Conservation (phyloP, 2,113 vertebrate species). For the Pituophis catenifer region DNA sequence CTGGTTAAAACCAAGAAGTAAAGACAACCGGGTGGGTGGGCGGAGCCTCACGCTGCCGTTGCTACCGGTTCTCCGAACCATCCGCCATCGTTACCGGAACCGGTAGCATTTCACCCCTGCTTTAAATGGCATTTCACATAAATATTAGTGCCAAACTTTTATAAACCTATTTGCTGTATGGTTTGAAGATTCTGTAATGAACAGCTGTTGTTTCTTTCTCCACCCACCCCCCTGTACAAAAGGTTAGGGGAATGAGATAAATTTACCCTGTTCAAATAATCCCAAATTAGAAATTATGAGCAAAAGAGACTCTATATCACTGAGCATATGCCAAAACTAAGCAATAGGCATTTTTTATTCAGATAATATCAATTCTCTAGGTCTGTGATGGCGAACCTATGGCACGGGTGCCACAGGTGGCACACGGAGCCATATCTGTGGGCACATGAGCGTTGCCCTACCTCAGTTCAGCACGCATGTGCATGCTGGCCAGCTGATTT, state of each 20-base stretch:
- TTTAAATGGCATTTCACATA: neutral
- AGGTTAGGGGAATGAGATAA: neutral
- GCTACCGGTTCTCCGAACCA: no score
- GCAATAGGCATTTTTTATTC: neutral
- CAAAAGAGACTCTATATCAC: neutral
- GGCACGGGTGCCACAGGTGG: no score
- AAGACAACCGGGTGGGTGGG: no score
- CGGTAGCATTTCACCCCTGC: no score
- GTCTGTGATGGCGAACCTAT: neutral
- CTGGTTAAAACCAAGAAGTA: no score
- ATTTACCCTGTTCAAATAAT: neutral
- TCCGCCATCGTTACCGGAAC: no score
- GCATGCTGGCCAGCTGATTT: no score
- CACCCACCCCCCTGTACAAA: neutral
- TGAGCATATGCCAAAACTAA: neutral
- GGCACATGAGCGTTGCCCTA: no score
- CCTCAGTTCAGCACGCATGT: no score
- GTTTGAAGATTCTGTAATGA: neutral
- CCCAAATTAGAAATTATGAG: neutral
- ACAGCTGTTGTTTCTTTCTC: neutral
- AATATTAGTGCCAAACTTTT: neutral
- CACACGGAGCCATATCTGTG: no score
- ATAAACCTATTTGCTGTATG: neutral
- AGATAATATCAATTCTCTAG: conserved; percentile 18
- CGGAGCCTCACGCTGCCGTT: no score